Evolutionary conservation across 2,888 invertebrate species (phyloP).

Genomic region (Neria commutata): DNA sequence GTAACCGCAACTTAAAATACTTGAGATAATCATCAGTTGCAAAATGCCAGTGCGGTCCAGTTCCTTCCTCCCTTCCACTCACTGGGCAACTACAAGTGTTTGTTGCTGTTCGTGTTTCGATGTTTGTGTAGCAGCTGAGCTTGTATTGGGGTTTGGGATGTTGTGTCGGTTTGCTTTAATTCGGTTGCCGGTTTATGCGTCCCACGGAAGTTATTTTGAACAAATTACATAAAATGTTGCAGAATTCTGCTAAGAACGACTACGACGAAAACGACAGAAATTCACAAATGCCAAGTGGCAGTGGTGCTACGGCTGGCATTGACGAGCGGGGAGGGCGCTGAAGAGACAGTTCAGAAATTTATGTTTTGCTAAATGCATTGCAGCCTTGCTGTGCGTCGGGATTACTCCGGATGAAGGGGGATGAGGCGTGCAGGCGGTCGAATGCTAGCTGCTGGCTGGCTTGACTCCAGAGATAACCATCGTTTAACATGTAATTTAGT

Average conservation of each 20-base stretch:
- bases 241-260: slow-evolving; percentile 16
- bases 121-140: background rate
- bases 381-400: background rate
- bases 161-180: slow-evolving; percentile 2
- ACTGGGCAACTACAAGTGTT: background rate
- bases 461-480: slow-evolving; percentile 27
- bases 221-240: slow-evolving; percentile 22
- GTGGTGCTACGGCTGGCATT: background rate
- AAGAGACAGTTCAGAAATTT: background rate
- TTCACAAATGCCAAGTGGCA: background rate
- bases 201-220: slow-evolving; percentile 21
- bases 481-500: slow-evolving; percentile 31
- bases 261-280: slow-evolving; percentile 7
- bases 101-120: background rate
- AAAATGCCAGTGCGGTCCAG: no score
- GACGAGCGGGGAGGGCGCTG: background rate
- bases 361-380: background rate
- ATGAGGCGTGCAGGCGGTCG: no score
- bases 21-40: background rate
- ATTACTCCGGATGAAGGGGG: slow-evolving; percentile 33
- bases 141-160: background rate
- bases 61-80: no score
- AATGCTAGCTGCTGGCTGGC: no score
- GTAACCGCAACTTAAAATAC: background rate
- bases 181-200: no score